Conservation (phyloP, 2,888 invertebrate genomes). For the Acanthosepion pharaonis region DNA sequence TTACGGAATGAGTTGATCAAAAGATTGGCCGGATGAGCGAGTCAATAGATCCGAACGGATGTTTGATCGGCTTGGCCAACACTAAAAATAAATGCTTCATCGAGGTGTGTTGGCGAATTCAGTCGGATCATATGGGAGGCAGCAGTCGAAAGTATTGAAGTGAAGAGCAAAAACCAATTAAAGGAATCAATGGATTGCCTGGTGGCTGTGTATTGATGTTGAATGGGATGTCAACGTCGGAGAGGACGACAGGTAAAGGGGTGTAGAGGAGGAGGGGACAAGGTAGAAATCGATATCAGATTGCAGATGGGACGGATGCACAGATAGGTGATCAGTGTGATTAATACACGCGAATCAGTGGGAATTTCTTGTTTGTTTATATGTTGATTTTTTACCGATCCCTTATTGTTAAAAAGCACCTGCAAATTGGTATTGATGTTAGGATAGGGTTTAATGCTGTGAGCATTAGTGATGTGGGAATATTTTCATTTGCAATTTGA, state of each 20-base stretch:
- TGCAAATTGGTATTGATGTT: background rate
- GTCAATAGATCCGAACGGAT: constrained; percentile 2
- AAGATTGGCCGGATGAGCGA: background rate
- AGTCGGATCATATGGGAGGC: background rate
- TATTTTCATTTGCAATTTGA: constrained; percentile 2
- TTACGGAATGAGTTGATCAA: constrained; percentile 22
- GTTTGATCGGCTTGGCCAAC: background rate
- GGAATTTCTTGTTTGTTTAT: background rate
- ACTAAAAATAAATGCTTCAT: background rate
- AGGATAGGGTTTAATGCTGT: background rate
- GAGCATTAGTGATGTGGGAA: background rate
- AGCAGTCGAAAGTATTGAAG: constrained; percentile 18
- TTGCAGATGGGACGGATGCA: background rate
- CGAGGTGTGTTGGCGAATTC: background rate
- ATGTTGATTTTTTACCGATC: background rate
- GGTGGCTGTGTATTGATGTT: background rate
- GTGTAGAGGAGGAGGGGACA: background rate
- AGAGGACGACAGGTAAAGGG: background rate
- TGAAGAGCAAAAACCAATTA: background rate
- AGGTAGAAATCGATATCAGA: background rate
- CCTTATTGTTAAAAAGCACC: background rate
- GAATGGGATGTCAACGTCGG: constrained; percentile 17
- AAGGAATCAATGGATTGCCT: constrained; percentile 33
- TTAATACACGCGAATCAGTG: background rate
- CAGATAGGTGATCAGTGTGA: background rate